These are phyloP conservation scores for Fragum fragum DNA, from an alignment of 2,888 invertebrate species.

Conservation along the genomic window DNA sequence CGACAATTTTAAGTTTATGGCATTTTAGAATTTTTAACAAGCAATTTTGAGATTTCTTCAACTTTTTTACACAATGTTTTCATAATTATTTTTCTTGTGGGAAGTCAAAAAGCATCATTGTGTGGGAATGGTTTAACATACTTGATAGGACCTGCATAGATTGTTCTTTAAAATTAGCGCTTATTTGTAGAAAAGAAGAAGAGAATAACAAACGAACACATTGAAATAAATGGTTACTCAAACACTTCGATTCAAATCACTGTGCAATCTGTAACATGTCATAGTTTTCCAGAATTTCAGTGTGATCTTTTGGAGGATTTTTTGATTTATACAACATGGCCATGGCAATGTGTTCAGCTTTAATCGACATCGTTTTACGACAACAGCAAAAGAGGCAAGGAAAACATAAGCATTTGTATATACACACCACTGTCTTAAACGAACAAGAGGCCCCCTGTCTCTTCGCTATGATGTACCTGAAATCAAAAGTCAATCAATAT, in stretches of 20 bases:
- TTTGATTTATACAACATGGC: slow-evolving; percentile 5
- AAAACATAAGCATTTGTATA: background rate
- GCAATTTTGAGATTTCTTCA: too few species aligned
- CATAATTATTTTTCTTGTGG: too few species aligned
- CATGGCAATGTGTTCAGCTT: background rate
- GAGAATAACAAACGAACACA: too few species aligned
- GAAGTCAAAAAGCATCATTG: too few species aligned
- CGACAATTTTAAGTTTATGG: too few species aligned
- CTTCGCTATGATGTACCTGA: background rate
- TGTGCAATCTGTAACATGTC: background rate
- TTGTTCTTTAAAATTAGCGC: too few species aligned
- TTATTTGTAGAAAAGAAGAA: too few species aligned
- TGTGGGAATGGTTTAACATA: too few species aligned
- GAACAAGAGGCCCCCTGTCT: background rate
- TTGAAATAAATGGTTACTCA: too few species aligned
- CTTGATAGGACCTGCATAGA: too few species aligned
- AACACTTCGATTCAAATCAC: background rate
- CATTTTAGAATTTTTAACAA: too few species aligned
- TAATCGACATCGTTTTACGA: background rate
- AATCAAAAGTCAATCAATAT: background rate
- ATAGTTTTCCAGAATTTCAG: background rate
- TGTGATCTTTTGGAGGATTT: background rate
- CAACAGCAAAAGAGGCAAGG: background rate
- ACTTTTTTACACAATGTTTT: too few species aligned
- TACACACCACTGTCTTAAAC: background rate